Percentiles rank a stretch among this genome's conserved stretches.
These are phyloP conservation scores for Melanargia galathea DNA, from an alignment of 2,888 invertebrate genomes.

Conservation along the genomic window DNA sequence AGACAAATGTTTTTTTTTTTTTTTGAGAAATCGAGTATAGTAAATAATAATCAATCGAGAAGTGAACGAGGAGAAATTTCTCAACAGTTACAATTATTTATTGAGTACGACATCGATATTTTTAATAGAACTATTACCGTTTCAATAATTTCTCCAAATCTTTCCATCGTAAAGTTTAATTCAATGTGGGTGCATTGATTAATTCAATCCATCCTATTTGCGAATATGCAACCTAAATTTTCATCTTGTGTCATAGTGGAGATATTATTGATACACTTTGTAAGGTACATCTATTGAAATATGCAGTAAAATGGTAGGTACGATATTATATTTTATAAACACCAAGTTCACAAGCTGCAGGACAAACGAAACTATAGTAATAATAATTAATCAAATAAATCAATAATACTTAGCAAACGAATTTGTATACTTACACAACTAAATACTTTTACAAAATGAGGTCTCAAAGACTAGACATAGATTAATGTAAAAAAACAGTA, in stretches of 20 bases:
- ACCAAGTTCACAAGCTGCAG: not conserved
- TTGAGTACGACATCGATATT: constrained; percentile 29
- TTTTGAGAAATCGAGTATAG: not conserved
- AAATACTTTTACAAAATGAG: not conserved
- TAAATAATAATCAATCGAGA: not conserved
- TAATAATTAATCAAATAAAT: not conserved
- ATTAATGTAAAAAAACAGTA: not conserved
- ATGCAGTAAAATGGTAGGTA: constrained; percentile 19
- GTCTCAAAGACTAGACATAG: not conserved
- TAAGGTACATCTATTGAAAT: not conserved
- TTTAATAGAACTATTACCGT: constrained; percentile 24
- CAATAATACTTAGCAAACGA: too few relatives aligned
- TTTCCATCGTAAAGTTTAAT: not conserved
- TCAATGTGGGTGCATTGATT: not conserved
- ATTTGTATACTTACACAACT: not conserved
- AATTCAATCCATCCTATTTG: constrained; percentile 13
- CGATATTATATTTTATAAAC: constrained; percentile 9
- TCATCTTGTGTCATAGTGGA: constrained; percentile 10
- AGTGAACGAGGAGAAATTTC: constrained; percentile 37
- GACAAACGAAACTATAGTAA: not conserved
- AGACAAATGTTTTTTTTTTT: not conserved
- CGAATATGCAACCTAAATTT: constrained; percentile 13
- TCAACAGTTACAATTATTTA: constrained; percentile 30
- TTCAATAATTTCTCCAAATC: constrained; percentile 37
- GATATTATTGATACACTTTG: constrained; percentile 33